Evolutionary conservation across 2,113 vertebrate genomes (phyloP), one percentile per base, ranked within the genome.

Genomic region (Macquaria ambigua): DNA sequence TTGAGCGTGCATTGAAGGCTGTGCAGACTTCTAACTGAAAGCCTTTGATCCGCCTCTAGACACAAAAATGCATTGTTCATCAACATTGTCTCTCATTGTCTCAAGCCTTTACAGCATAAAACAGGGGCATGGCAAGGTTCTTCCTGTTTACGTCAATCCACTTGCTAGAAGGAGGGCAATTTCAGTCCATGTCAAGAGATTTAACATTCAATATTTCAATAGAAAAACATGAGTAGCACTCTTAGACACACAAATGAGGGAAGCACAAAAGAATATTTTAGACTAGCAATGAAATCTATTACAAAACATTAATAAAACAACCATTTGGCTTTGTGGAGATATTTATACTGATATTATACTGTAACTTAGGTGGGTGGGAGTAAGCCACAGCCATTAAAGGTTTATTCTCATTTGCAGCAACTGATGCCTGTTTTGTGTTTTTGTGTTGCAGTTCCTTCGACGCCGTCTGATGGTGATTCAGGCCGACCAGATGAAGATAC

Each of bases 401-500:
- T 69, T 74, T 53, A 6, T 69, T 76, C 39, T 52, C 3, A 21
- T 62, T 50, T 15, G 10, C 66, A 72, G 34, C 28, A 56, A 34
- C 72, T 88, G 74, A 89, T 70, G 74, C 21, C 41, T 58, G 63
- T 37, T 66, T 69, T 84, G 52, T 83, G 69, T 70, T 79, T 75
- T 25, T 89, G 77, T 93, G 31, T 91, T 83, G 12, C 80, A 94
- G 84, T 34, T 72, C 31, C 83, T 55, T 61, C 93, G 1, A 56
- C 77, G 11, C 88, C 83, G 1, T 58, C 97, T 0, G 95, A 96
- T 90, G 97, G 95, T 84, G 96, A 97, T 87, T 95, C 97, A 71
- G 96, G 97, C 86, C 97, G 96, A 90, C 97, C 97, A 11, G 97
- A 98, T 59, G 97, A 98, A 93, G 98, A 98, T 80, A 98, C 97